Conservation (phyloP, 2,113 vertebrate species). For the Chionis minor region DNA sequence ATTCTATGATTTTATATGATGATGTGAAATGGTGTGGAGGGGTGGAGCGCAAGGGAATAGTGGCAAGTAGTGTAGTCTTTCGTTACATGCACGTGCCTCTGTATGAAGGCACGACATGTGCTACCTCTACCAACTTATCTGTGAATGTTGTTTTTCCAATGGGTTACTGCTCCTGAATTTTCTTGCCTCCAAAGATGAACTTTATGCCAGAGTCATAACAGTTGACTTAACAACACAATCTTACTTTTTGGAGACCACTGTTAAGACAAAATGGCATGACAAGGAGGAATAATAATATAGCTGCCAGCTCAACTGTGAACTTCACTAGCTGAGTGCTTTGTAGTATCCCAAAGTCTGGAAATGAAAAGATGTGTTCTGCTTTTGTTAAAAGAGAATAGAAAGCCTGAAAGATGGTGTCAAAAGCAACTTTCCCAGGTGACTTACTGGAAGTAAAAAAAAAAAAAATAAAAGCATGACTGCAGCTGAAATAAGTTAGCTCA, state of each 20-base stretch:
- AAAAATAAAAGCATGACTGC: not conserved
- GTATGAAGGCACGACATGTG: accelerated
- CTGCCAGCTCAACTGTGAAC: not conserved
- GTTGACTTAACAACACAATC: not conserved
- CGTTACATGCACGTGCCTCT: not conserved
- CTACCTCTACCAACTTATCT: not conserved
- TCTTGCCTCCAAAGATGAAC: not conserved
- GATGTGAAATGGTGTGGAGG: not conserved
- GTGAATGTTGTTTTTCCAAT: not conserved
- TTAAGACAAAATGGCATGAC: not conserved
- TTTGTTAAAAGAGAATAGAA: not conserved
- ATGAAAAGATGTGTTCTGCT: not conserved
- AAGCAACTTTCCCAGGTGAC: not conserved
- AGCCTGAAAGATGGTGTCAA: not conserved
- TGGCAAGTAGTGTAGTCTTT: not conserved
- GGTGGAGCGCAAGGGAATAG: not conserved
- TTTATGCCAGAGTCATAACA: not conserved
- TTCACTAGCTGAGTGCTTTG: not conserved
- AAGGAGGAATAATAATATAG: not conserved
- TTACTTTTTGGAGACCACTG: not conserved
- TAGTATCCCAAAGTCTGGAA: not conserved
- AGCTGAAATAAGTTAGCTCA: not conserved
- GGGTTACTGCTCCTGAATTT: not conserved
- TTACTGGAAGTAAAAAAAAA: not conserved
- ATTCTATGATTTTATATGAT: not conserved